These are phyloP conservation scores for Epinephelus cyanopodus DNA, from an alignment of 2,113 vertebrate genomes.

Conservation along the genomic window DNA sequence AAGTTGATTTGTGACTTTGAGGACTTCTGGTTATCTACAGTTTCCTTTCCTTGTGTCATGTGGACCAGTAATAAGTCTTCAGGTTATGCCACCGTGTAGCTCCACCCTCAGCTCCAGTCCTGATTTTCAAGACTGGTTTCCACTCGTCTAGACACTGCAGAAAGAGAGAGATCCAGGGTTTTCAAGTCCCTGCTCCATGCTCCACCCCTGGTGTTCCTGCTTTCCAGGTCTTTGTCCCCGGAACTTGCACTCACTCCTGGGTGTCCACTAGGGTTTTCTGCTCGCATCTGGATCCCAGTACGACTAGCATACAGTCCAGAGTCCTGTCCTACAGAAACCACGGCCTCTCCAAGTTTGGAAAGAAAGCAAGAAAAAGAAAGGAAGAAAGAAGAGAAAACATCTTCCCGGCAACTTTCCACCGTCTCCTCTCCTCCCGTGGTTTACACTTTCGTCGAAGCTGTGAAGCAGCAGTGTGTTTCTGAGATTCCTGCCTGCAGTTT, in stretches of 20 bases:
- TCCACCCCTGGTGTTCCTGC: slow-evolving; percentile 83
- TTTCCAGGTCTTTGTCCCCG: slow-evolving; percentile 85
- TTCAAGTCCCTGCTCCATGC: slow-evolving; percentile 68
- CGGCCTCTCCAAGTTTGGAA: slow-evolving; percentile 57
- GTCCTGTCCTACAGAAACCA: slow-evolving; percentile 56
- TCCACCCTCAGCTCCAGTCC: slow-evolving; percentile 68
- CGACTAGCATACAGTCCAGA: slow-evolving; percentile 60
- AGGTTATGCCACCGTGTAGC: slow-evolving; percentile 23
- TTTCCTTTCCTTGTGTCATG: not conserved
- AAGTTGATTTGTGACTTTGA: slow-evolving; percentile 38
- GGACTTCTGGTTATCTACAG: not conserved
- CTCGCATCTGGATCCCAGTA: slow-evolving; percentile 81
- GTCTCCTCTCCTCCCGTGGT: slow-evolving; percentile 28
- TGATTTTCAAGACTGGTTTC: slow-evolving; percentile 56
- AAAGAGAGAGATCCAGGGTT: not conserved
- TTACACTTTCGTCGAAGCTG: slow-evolving; percentile 46
- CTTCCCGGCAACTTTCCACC: slow-evolving; percentile 6
- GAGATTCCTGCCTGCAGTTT: slow-evolving; percentile 43
- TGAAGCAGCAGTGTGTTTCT: slow-evolving; percentile 27
- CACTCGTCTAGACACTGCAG: slow-evolving; percentile 28
- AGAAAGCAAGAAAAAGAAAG: slow-evolving; percentile 41
- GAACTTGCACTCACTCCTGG: slow-evolving; percentile 76
- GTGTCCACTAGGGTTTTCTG: slow-evolving; percentile 69
- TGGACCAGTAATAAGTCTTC: not conserved
- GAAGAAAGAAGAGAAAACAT: slow-evolving; percentile 3